Evolutionary conservation across 2,113 vertebrate species (phyloP), one percentile per base, ranked within the genome.

Genomic region (Myiagra hebetior): DNA sequence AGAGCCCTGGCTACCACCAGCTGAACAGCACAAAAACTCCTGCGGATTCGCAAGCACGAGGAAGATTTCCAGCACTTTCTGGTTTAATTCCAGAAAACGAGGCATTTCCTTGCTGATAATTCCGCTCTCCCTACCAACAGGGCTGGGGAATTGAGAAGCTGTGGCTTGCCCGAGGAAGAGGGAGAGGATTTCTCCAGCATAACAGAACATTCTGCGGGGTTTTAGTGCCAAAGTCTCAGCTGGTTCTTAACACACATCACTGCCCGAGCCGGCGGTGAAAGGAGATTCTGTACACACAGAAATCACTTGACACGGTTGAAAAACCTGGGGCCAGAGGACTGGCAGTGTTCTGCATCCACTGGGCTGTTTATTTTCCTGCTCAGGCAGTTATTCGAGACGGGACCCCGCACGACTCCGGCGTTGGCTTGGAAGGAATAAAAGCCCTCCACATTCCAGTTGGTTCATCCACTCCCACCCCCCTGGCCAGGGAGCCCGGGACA

Each of bases 401-500:
- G 31, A 53, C 23, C 2, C 47, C 3, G 22, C 11, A 2, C 19
- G 2, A 12, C 23, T 41, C 53, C 5, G 1, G 1, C 6, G 0
- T 13, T 4, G 15, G 30, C 39, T 63, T 23, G 74, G 78, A 57
- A 80, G 83, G 39, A 90, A 56, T 47, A 53, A 77, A 88, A 96
- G n/a, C 65, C 76, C 12, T 20, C 33, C 50, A 7, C 3, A 3
- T 67, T 47, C 53, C 72, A 9, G 14, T 0, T 4, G 59, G 28
- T 9, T 22, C 49, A 3, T 15, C 69, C 44, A 6, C 77, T n/a
- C n/a, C 19, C 10, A 63, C 3, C 46, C 26, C 53, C 47, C 37
- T 5, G 28, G 49, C 4, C n/a, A 11, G 27, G 52, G 55, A 65
- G 64, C 59, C 69, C 2, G 52, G 7, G 6, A 3, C 26, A 57